phyloP scores from a whole-genome alignment of 1,140 invertebrate species.

The Listronotus oregonensis region DNA sequence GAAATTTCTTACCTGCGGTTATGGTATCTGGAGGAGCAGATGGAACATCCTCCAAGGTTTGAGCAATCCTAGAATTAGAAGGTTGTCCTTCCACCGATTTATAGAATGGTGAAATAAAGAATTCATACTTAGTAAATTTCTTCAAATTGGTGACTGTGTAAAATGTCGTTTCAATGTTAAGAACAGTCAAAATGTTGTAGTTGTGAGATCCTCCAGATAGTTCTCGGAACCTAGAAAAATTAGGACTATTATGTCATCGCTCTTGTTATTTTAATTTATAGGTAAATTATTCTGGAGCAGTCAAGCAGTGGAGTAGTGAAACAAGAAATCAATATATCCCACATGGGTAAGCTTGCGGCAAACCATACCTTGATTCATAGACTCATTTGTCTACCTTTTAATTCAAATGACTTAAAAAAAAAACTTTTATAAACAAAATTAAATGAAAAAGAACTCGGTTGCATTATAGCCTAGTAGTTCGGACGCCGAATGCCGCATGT shows the following conservation, averaged over 20 bases:
- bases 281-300: no score
- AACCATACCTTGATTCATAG: no score
- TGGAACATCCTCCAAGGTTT: slow-evolving; percentile 76
- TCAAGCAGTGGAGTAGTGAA: no score
- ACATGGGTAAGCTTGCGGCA: no score
- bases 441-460: no score
- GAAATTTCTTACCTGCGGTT: slow-evolving; percentile 61
- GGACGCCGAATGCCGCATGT: no score
- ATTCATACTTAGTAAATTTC: slow-evolving; percentile 86
- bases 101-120: slow-evolving; percentile 87
- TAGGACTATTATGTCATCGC: slow-evolving; percentile 39
- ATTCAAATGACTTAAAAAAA: no score
- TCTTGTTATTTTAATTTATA: no score
- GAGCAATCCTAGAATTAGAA: slow-evolving; percentile 72
- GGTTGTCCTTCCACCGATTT: slow-evolving; percentile 83
- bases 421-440: no score
- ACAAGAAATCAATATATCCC: no score
- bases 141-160: slow-evolving; percentile 72
- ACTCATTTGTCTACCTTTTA: no score
- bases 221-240: slow-evolving; percentile 80
- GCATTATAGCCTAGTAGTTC: no score
- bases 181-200: slow-evolving; percentile 72
- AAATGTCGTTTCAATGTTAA: slow-evolving; percentile 58
- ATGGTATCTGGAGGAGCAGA: slow-evolving; percentile 82
- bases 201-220: slow-evolving; percentile 67